Conservation (phyloP, 2,113 vertebrate genomes). For the Oryzias woworae region DNA sequence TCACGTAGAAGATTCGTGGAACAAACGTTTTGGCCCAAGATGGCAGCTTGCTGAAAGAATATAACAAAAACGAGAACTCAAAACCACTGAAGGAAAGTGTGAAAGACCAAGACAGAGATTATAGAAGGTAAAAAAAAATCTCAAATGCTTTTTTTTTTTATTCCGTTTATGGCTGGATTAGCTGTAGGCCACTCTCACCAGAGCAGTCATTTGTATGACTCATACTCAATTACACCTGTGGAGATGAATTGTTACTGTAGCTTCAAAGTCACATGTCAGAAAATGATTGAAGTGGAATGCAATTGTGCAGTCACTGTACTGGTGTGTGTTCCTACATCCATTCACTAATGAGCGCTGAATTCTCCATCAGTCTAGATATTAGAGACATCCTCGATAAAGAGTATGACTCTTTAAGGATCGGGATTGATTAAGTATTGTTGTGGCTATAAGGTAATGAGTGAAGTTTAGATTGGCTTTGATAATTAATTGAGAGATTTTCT, state of each 20-base stretch:
- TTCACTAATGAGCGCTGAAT: conserved; percentile 49
- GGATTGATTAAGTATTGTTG: conserved; percentile 60
- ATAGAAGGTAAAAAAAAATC: conserved; percentile 39
- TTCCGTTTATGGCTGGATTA: conserved; percentile 58
- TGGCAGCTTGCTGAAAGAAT: conserved; percentile 76
- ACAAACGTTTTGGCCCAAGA: conserved; percentile 75
- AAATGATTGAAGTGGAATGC: conserved; percentile 39
- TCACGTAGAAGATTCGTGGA: conserved; percentile 80
- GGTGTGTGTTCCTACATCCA: conserved; percentile 24
- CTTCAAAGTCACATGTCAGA: conserved; percentile 45
- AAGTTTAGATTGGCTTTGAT: conserved; percentile 36
- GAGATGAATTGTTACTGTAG: conserved; percentile 50
- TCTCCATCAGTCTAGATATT: conserved; percentile 53
- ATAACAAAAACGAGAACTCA: conserved; percentile 10
- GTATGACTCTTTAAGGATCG: conserved; percentile 50
- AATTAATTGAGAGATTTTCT: conserved; percentile 19
- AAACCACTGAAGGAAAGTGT: conserved; percentile 4
- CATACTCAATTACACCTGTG: conserved; percentile 58
- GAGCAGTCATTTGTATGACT: conserved; percentile 51
- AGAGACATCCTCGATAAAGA: conserved; percentile 55
- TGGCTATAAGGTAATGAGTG: conserved; percentile 56
- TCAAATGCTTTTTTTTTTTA: conserved; percentile 40
- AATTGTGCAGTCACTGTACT: conserved; percentile 20
- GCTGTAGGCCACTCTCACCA: conserved; percentile 53
- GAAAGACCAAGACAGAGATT: conserved; percentile 31